Conservation (phyloP, 2,797 vertebrate species). For the Acanthis flammea region DNA sequence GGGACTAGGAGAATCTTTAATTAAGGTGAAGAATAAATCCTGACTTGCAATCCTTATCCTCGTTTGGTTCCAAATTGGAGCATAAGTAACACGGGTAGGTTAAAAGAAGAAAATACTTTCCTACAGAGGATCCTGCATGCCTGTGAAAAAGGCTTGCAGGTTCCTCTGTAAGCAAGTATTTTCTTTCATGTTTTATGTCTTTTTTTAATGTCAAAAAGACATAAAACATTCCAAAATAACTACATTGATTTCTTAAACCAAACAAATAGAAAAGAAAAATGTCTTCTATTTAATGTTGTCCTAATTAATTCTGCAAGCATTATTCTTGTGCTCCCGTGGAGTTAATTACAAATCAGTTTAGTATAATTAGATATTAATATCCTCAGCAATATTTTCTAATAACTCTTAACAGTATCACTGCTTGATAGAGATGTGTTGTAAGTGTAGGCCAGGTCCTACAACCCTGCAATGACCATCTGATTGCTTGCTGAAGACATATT, state of each 20-base stretch:
- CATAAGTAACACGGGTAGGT: not conserved
- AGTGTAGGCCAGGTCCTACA: not conserved
- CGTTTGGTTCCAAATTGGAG: not conserved
- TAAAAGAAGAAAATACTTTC: not conserved
- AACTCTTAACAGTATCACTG: slow-evolving; percentile 65
- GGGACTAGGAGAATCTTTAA: slow-evolving; percentile 42
- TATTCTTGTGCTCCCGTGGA: slow-evolving; percentile 62
- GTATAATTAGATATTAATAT: slow-evolving; percentile 77
- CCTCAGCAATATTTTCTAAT: slow-evolving; percentile 72
- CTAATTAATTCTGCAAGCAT: slow-evolving; percentile 68
- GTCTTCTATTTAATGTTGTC: slow-evolving; percentile 49
- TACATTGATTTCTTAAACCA: slow-evolving; percentile 38
- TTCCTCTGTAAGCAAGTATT: too few relatives aligned
- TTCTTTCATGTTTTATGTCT: too few relatives aligned
- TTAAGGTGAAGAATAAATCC: slow-evolving; percentile 49
- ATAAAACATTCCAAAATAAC: not conserved
- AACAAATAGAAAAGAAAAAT: slow-evolving; percentile 54
- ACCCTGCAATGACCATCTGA: not conserved
- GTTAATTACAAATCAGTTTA: slow-evolving; percentile 76
- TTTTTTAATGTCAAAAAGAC: not conserved
- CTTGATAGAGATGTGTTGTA: slow-evolving; percentile 47
- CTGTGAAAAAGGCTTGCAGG: not conserved
- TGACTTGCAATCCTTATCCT: not conserved
- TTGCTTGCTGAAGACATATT: not conserved
- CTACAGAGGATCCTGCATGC: not conserved